Evolutionary conservation across 2,888 invertebrate genomes (phyloP), one percentile per base, ranked within the genome.

Genomic region (Tricholauxania praeusta): DNA sequence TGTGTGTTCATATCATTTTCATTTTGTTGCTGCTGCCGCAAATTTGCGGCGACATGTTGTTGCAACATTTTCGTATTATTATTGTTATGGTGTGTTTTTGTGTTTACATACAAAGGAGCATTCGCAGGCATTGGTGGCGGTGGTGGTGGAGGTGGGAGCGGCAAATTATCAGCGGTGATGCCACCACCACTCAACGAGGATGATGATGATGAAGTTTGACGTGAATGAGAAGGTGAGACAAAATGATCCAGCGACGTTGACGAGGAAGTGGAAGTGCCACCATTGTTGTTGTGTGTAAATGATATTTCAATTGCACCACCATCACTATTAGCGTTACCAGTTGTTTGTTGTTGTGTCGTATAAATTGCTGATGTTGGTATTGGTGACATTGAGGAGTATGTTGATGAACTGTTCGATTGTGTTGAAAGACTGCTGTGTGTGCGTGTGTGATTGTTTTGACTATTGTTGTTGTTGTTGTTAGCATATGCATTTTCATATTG

Each of bases 1-100:
- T 85, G 85, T 74, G 80, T 82, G 79, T 86, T 87, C 84, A 84
- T 84, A 78, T 86, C 85, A 78, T 85, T 85, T 80, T 86, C 85
- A 79, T 85, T 85, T 78, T 83, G 83, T 74, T 82, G 80, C 73
- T 75, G 79, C 72, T 73, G 77, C 72, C 74, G 77, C 71, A 73
- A 77, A 66, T 74, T 76, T 51, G 73, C 32, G 63, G 63, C 57
- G n/a, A 57, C 68, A 49, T 74, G 77, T 68, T 74, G 77, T 39
- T 71, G 78, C 51, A 70, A 71, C 74, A 75, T 76, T 76, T 77
- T 79, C 62, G 75, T 78, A 74, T 78, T 79, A 78, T 65, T 79
- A 75, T 65, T 75, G 78, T 68, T 75, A 49, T 66, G 75, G 39
- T 76, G 77, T 71, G 75, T 77, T 71, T 75, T 77, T 47, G 75